Base-by-base conservation (phyloP, 2,797 vertebrate species). In the Phataginus tricuspis region DNA sequence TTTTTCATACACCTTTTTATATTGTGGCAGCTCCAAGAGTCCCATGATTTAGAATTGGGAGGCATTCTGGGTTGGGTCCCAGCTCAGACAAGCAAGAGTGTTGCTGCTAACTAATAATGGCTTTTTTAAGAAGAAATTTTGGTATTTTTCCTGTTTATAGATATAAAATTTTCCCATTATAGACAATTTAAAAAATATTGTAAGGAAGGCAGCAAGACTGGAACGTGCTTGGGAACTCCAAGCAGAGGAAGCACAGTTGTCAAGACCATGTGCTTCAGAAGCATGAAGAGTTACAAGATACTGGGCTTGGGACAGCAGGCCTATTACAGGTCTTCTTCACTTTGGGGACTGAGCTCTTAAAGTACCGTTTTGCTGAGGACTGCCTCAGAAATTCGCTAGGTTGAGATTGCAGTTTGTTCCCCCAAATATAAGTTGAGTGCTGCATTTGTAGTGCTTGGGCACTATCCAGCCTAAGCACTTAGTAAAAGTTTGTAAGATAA, bases 41-140 rank as follows among this genome's bases (percentile, higher is more conserved):
- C 80, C 34, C 31, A 18, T 15, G 4, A 87, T 34, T 94, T 71
- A 78, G 6, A 49, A 45, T 86, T 94, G 55, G n/a, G 91, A 87
- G 12, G 7, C 61, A 45, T 75, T 91, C 31, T 66, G n/a, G 34
- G 1, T 51, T 77, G 72, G 45, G 10, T 80, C 37, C 53, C 85
- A 75, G 19, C n/a, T 64, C 31, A 95, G 21, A 19, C 23, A 80
- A 57, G 3, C 12, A 42, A 49, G 10, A 69, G 25, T 57, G 13
- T 75, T 88, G 39, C 21, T 75, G 21, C 25, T 42, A 53, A 68
- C 39, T 92, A 63, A 66, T 31, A 71, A 79, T 85, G 51, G 27
- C 25, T 85, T 93, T 45, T 90, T 95, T 90, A 79, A 71, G 78
- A 92, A 59, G 27, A 80, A 75, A 69, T 84, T 61, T 51, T 83